Base-by-base conservation (phyloP, 1,140 invertebrate species). In the Dendroctonus valens region DNA sequence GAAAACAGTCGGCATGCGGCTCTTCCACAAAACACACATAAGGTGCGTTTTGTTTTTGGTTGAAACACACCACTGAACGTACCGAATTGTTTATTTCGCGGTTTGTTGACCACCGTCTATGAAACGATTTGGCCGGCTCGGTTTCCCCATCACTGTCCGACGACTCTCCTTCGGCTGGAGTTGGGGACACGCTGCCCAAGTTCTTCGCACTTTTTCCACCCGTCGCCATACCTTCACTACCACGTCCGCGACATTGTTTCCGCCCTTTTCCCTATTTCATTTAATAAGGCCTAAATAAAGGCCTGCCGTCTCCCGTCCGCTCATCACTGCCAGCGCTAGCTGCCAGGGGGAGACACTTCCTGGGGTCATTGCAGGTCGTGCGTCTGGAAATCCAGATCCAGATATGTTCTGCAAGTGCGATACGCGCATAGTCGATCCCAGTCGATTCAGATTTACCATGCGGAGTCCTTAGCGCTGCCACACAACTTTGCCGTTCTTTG, bases 101-200 rank as follows among this genome's bases (percentile, higher is more conserved):
- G 73, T 87, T 86, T 51, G 84, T 88, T 57, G 86, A 88, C 71
- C 88, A 81, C 71, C 85, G 82, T 75, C 86, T 79, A 72, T 86
- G 85, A 76, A 87, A 88, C 65, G 83, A 83, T 76, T 78, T 83
- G 42, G 85, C 85, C 66, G 86, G 85, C 73, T 87, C 86, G 14
- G 83, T 82, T 77, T 89, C 87, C 64, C 82, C 84, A 77, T 89
- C 87, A 72, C 86, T 88, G 72, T 87, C 86, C 11, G 86, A 86
- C 50, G 83, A 84, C 65, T 85, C 84, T 58, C 84, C 82, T n/a
- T 70, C 72, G 48, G 66, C 71, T 11, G 70, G 71, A 40, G 71
- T 73, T 52, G 76, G 74, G 44, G 74, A 75, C 60, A 69, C 72
- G 50, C 71, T 67, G 57, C 68, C 69, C 68, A 74, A 70, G 70